Percentiles rank a stretch among this genome's conserved stretches.
Conservation (phyloP, 2,888 invertebrate genomes). For the Drosophila tripunctata region DNA sequence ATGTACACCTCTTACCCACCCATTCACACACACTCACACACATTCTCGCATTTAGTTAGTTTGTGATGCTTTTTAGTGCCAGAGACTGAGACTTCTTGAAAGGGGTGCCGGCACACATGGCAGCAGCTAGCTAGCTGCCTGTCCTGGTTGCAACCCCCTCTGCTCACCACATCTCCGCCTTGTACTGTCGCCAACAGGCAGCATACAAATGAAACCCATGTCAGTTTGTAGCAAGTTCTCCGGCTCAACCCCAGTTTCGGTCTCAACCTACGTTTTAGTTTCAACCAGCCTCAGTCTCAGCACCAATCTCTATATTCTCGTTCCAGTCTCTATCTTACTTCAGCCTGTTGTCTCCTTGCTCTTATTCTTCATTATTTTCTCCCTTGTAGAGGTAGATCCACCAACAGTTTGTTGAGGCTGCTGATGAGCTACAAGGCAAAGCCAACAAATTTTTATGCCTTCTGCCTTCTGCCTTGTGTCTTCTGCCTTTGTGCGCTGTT, state of each 20-base stretch:
- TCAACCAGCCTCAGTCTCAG: neutral
- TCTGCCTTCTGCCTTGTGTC: conserved; percentile 72
- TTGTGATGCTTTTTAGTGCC: conserved; percentile 75
- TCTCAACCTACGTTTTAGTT: neutral
- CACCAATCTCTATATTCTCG: neutral
- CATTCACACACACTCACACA: conserved; percentile 8
- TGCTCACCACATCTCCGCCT: neutral
- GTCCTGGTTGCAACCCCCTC: too few species aligned
- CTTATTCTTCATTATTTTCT: conserved; percentile 72
- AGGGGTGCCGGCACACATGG: conserved; percentile 61
- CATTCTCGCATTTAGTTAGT: conserved; percentile 70
- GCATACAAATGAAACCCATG: conserved; percentile 78
- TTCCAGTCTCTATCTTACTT: conserved; percentile 9
- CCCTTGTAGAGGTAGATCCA: conserved; percentile 25
- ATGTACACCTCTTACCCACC: conserved; percentile 10
- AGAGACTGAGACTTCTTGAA: conserved; percentile 60
- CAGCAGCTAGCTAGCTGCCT: conserved; percentile 33
- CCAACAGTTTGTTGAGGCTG: conserved; percentile 29
- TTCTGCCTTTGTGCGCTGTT: conserved; percentile 68
- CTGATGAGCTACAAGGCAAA: conserved; percentile 65
- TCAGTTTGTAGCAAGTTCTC: conserved; percentile 70
- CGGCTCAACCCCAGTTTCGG: conserved; percentile 1
- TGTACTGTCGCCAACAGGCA: conserved; percentile 72
- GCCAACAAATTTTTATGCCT: conserved; percentile 75
- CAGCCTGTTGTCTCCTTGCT: conserved; percentile 26